Conservation (phyloP, 1,140 invertebrate species). For the Drosophila pandora region DNA sequence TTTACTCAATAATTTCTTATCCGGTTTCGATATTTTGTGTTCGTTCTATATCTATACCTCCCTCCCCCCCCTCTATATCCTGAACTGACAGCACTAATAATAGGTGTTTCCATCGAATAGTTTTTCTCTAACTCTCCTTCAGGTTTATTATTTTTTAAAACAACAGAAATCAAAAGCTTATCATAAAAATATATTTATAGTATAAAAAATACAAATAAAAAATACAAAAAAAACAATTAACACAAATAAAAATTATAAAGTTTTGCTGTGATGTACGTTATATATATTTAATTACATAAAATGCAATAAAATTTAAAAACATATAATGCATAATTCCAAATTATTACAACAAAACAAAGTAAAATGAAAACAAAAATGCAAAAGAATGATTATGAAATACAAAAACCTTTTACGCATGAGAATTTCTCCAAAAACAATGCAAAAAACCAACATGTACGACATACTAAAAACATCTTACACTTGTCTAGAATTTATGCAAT, state of each 20-base stretch:
- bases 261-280: slow-evolving; percentile 84
- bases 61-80: slow-evolving; percentile 2
- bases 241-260: slow-evolving; percentile 71
- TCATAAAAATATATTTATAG: slow-evolving; percentile 67
- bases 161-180: slow-evolving; percentile 70
- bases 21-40: slow-evolving; percentile 29
- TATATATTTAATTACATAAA: slow-evolving; percentile 83
- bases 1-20: slow-evolving; percentile 20
- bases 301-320: slow-evolving; percentile 78
- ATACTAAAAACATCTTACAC: slow-evolving; percentile 68
- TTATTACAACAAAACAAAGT: slow-evolving; percentile 50
- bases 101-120: slow-evolving; percentile 44
- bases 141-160: slow-evolving; percentile 53
- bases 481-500: slow-evolving; percentile 77
- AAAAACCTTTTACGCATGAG: slow-evolving; percentile 71
- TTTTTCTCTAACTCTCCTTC: slow-evolving; percentile 48
- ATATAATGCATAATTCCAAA: slow-evolving; percentile 70
- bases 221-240: slow-evolving; percentile 38
- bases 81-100: slow-evolving; percentile 49
- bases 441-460: slow-evolving; percentile 67
- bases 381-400: slow-evolving; percentile 44
- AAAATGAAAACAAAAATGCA: slow-evolving; percentile 25
- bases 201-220: slow-evolving; percentile 47
- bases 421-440: slow-evolving; percentile 58
- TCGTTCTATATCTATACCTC: slow-evolving; percentile 37